A percentile compares a stretch with the other conserved stretches of the same genome.
These are phyloP conservation scores for Brachyalestes nurse DNA, from an alignment of 2,797 vertebrate species.

Conservation along the genomic window DNA sequence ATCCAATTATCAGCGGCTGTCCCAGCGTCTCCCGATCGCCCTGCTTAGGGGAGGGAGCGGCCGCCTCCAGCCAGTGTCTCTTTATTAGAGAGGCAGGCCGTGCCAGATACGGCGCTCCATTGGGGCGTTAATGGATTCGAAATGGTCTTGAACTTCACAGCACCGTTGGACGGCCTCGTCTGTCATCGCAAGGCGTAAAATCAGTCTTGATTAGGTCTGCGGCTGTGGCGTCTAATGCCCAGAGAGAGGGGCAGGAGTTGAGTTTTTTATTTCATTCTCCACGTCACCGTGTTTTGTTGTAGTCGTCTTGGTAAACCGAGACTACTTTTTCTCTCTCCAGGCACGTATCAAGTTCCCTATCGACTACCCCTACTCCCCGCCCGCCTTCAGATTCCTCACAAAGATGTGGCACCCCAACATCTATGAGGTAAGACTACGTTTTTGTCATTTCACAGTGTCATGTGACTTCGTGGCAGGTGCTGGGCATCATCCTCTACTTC, in stretches of 20 bases:
- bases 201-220: conserved; percentile 13
- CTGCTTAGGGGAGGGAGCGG: background rate
- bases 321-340: conserved; percentile 70
- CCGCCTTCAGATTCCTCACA: conserved; percentile 94
- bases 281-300: background rate
- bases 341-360: conserved; percentile 95
- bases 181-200: background rate
- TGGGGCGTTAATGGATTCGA: background rate
- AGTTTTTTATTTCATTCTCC: background rate
- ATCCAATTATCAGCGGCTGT: conserved; percentile 48
- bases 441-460: background rate
- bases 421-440: conserved; percentile 84
- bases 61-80: background rate
- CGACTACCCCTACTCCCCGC: conserved; percentile 97
- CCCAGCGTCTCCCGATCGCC: conserved; percentile 27
- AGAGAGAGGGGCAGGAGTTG: background rate
- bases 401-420: conserved; percentile 99
- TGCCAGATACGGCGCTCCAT: background rate
- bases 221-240: background rate
- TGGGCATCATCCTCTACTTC: background rate
- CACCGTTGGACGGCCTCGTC: background rate
- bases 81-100: background rate
- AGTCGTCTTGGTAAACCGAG: background rate
- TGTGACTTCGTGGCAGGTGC: conserved; percentile 7
- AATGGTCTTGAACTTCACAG: conserved; percentile 15